phyloP scores from a whole-genome alignment of 2,797 vertebrate species.

The Periparus ater region DNA sequence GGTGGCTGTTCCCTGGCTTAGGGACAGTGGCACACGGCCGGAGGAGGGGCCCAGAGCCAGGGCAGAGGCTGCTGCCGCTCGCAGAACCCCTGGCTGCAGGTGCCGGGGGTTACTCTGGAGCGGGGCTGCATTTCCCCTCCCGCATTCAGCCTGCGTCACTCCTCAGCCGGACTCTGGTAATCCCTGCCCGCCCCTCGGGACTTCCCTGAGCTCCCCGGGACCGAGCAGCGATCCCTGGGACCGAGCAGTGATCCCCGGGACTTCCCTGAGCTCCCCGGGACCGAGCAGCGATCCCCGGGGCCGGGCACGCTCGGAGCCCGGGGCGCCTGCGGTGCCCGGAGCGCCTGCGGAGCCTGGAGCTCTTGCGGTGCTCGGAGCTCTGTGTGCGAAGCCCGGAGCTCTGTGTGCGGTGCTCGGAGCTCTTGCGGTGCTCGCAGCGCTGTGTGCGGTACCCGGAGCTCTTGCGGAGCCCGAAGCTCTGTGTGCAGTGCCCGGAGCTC shows the following conservation, averaged over 20 bases:
- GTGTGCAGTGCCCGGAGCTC: too few relatives aligned
- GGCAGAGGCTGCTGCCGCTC: background rate
- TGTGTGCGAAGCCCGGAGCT: too few relatives aligned
- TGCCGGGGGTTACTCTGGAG: background rate
- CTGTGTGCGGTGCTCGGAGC: too few relatives aligned
- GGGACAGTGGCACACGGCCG: background rate
- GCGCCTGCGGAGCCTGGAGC: too few relatives aligned
- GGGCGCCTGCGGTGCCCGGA: background rate
- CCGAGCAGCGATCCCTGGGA: background rate
- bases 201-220: background rate
- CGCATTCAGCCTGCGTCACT: slow-evolving; percentile 36
- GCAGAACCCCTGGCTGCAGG: background rate
- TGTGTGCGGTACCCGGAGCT: too few relatives aligned
- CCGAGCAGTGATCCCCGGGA: background rate
- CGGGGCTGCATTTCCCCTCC: background rate
- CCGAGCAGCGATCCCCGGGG: background rate
- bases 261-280: background rate
- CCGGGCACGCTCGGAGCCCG: background rate
- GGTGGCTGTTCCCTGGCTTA: fast-evolving
- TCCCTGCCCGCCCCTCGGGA: slow-evolving; percentile 32
- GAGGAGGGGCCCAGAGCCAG: background rate
- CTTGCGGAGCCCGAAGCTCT: too few relatives aligned
- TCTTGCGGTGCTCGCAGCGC: too few relatives aligned
- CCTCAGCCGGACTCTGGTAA: background rate
- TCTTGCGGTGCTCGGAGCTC: too few relatives aligned